Conservation (phyloP, 2,113 vertebrate genomes). For the Nothoprocta pentlandii region DNA sequence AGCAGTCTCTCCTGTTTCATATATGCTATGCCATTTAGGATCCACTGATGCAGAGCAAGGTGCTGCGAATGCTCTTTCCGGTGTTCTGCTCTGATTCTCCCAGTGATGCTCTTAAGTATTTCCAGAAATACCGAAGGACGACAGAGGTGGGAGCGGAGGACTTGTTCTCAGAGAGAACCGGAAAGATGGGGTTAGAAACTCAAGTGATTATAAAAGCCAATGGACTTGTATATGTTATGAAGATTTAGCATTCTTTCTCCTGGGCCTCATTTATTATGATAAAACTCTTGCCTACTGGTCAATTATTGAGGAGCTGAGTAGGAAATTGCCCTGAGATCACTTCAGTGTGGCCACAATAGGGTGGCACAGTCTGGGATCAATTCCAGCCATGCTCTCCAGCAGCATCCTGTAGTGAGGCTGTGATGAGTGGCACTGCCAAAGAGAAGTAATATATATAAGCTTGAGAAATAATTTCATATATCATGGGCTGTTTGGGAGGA, state of each 20-base stretch:
- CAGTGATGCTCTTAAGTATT: background rate
- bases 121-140: background rate
- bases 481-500: fast-evolving
- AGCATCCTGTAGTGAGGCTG: background rate
- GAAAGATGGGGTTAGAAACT: background rate
- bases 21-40: fast-evolving
- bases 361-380: background rate
- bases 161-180: background rate
- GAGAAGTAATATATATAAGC: background rate
- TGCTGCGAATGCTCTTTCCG: background rate
- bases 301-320: slow-evolving; percentile 19
- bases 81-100: background rate
- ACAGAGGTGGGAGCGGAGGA: background rate
- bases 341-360: background rate
- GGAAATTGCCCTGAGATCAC: background rate
- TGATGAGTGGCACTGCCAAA: background rate
- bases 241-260: background rate
- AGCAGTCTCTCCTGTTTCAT: background rate
- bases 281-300: background rate
- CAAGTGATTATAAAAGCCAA: background rate
- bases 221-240: background rate
- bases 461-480: fast-evolving
- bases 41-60: background rate
- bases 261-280: background rate
- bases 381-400: background rate